Percentiles rank a stretch among this genome's conserved stretches.
These are phyloP conservation scores for Gallirallus australis DNA, from an alignment of 2,797 vertebrate species.

Conservation along the genomic window DNA sequence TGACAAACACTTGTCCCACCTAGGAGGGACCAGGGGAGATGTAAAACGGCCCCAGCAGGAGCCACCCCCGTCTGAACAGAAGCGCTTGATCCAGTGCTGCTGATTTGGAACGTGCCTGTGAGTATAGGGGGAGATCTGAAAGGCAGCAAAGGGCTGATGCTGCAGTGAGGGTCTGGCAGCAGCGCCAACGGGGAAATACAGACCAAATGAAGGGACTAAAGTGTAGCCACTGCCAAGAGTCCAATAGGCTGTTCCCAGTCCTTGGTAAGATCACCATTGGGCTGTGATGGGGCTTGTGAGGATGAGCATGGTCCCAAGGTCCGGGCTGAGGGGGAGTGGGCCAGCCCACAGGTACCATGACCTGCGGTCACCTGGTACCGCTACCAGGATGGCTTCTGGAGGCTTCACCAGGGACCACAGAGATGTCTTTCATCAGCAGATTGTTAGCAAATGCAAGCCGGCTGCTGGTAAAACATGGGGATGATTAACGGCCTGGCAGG, in stretches of 20 bases:
- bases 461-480: slow-evolving; percentile 32
- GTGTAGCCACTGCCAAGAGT: background rate
- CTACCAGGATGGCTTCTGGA: background rate
- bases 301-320: background rate
- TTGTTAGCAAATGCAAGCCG: slow-evolving; percentile 15
- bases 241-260: background rate
- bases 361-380: fast-evolving
- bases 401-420: background rate
- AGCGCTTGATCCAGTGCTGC: background rate
- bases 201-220: background rate
- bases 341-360: background rate
- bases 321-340: background rate
- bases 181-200: background rate
- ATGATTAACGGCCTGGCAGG: slow-evolving; percentile 33
- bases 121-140: background rate
- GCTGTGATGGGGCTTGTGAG: fast-evolving
- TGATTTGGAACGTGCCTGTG: background rate
- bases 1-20: too few relatives aligned
- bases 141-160: background rate
- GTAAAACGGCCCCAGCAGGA: background rate
- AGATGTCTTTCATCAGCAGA: background rate
- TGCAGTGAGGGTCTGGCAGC: background rate
- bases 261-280: background rate
- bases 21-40: background rate
- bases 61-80: background rate